Percentiles rank a stretch among this genome's conserved stretches.
phyloP scores from a whole-genome alignment of 2,888 invertebrate genomes.

The Diloba caeruleocephala region DNA sequence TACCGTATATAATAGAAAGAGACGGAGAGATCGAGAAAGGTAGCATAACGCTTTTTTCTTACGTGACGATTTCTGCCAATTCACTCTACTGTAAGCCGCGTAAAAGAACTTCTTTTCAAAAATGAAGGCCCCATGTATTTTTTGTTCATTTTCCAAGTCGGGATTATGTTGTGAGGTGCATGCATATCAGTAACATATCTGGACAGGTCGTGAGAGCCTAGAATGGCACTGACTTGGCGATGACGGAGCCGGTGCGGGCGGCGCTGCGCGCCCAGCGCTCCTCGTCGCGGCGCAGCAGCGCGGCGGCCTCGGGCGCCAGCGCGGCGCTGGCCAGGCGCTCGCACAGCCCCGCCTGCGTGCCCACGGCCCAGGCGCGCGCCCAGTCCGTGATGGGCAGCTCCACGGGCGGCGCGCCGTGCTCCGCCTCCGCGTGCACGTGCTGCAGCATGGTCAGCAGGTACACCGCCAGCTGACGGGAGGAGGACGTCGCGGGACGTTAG shows the following conservation, averaged over 20 bases:
- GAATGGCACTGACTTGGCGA: slow-evolving; percentile 58
- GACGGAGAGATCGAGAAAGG: no score
- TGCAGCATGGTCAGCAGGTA: slow-evolving; percentile 77
- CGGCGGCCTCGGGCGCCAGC: slow-evolving; percentile 69
- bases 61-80: no score
- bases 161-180: no score
- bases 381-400: slow-evolving; percentile 82
- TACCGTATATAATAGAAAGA: no score
- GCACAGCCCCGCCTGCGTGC: slow-evolving; percentile 73
- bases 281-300: slow-evolving; percentile 65
- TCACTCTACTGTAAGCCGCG: no score
- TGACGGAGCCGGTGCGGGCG: slow-evolving; percentile 41
- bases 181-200: no score
- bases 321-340: slow-evolving; percentile 61
- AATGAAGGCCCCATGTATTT: no score
- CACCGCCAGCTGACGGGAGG: slow-evolving; percentile 70
- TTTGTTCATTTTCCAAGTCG: no score
- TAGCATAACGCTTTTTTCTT: no score
- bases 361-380: slow-evolving; percentile 82
- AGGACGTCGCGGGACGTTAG: background rate
- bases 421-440: slow-evolving; percentile 69
- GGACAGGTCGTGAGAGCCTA: no score
- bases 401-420: slow-evolving; percentile 58
- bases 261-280: slow-evolving; percentile 64
- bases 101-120: no score